Conservation (phyloP, 2,888 invertebrate species). For the Athalia cordata region DNA sequence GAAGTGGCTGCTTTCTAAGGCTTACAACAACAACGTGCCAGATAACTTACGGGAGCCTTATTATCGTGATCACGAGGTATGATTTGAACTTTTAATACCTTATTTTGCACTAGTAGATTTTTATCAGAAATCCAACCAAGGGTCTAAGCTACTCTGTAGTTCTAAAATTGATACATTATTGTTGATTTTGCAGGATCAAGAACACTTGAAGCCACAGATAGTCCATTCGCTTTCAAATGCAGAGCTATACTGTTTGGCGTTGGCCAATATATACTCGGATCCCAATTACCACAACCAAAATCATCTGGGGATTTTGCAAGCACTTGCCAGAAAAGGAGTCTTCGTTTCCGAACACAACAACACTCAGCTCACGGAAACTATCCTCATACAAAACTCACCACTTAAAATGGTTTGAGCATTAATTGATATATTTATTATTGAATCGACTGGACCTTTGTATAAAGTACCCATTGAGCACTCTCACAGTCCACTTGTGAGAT, state of each 20-base stretch:
- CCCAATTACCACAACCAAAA: constrained; percentile 97
- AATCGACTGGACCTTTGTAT: neutral
- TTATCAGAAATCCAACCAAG: neutral
- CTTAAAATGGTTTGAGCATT: constrained; percentile 86
- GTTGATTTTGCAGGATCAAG: constrained; percentile 83
- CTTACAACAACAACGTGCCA: constrained; percentile 95
- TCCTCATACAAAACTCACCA: constrained; percentile 96
- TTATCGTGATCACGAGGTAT: constrained; percentile 94
- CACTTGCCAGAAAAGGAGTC: constrained; percentile 92
- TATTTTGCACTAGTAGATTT: constrained; percentile 6
- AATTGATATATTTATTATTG: neutral
- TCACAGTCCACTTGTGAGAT: neutral
- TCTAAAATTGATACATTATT: constrained; percentile 15
- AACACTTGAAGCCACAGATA: constrained; percentile 94
- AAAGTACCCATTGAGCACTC: neutral
- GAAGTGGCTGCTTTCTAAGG: constrained; percentile 97
- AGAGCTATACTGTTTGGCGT: constrained; percentile 94
- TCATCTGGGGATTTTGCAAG: constrained; percentile 96
- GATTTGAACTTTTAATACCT: constrained; percentile 17
- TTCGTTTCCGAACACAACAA: constrained; percentile 89
- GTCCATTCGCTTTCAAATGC: constrained; percentile 94
- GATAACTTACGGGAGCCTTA: constrained; percentile 95
- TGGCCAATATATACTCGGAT: constrained; percentile 96
- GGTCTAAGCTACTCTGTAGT: too few relatives aligned
- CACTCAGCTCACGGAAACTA: constrained; percentile 94